Evolutionary conservation across 2,888 invertebrate species (phyloP), one percentile per base, ranked within the genome.

Genomic region (Heteromyza rotundicornis): DNA sequence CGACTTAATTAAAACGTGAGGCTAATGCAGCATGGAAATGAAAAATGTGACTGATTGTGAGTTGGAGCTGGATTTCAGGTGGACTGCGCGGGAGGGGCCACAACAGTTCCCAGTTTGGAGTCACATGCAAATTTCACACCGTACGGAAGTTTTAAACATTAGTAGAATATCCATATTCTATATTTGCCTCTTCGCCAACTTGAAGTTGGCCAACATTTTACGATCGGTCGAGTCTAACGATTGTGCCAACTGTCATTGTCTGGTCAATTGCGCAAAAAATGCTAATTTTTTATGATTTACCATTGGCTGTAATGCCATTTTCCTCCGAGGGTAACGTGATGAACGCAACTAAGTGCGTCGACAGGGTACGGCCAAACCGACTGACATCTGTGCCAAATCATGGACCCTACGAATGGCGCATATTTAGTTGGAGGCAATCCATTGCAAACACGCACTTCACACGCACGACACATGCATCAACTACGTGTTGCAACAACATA

Each of bases 1-100:
- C 69, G 71, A 76, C 76, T 76, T 77, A 77, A 77, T 77, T 77
- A 77, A 76, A 77, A 76, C 75, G 77, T 74, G 76, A 73, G 74
- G 69, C 70, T 70, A 75, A 73, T 76, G 74, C 73, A 67, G 71
- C 73, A 74, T 75, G 73, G 69, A 77, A 76, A 77, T 74, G 71
- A 74, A 72, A 77, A 76, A 76, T 69, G 71, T 76, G 71, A 70
- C 72, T 73, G 73, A 74, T 68, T 70, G 69, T 63, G 52, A 35
- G 59, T 16, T 23, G 23, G 27, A 10, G 40, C 40, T 10, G 27
- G 27, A 40, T 10, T n/a, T 10, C 40, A 40, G 40, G 40, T 40
- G 40, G 40, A 40, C 16, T 40, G 40, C 40, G 14, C 14, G n/a
- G n/a, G n/a, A n/a, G n/a, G n/a, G n/a, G n/a, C n/a, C n/a, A n/a